Percentiles rank a stretch among this genome's conserved stretches.
Conservation (phyloP, 1,140 invertebrate genomes). For the Metaphire vulgaris region DNA sequence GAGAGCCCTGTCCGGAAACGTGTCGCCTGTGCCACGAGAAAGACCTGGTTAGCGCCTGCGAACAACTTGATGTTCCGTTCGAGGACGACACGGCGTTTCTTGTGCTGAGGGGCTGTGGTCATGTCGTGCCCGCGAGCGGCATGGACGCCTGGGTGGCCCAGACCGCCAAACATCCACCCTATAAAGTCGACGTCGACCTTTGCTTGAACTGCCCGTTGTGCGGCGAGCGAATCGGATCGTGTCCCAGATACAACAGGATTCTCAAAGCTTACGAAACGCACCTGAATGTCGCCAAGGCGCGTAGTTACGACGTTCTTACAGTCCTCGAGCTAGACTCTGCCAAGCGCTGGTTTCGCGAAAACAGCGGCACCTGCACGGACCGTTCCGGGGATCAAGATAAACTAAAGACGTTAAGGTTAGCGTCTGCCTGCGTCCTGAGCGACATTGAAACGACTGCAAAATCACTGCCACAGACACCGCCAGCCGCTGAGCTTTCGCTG, state of each 20-base stretch:
- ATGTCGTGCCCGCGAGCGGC: conserved; percentile 58
- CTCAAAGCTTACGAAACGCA: background rate
- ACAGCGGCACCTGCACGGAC: background rate
- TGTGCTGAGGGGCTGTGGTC: conserved; percentile 60
- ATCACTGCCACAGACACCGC: too few species aligned
- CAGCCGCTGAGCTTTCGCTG: too few species aligned
- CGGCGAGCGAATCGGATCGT: background rate
- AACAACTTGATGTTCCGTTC: conserved; percentile 52
- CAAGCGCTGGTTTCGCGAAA: too few species aligned
- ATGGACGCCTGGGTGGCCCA: conserved; percentile 56
- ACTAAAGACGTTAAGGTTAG: too few species aligned
- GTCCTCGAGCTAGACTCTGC: too few species aligned
- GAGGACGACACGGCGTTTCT: conserved; percentile 53
- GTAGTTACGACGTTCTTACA: too few species aligned
- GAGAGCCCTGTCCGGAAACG: conserved; percentile 58
- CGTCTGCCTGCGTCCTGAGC: too few species aligned
- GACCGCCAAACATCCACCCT: background rate
- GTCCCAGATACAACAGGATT: background rate
- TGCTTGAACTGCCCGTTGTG: background rate
- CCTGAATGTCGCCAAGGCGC: background rate
- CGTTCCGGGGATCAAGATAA: too few species aligned
- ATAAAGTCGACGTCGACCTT: background rate
- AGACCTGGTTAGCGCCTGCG: conserved; percentile 53
- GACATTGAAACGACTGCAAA: too few species aligned
- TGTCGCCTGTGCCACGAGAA: conserved; percentile 53